Conservation (phyloP, 1,140 invertebrate genomes). For the Papilio glaucus region DNA sequence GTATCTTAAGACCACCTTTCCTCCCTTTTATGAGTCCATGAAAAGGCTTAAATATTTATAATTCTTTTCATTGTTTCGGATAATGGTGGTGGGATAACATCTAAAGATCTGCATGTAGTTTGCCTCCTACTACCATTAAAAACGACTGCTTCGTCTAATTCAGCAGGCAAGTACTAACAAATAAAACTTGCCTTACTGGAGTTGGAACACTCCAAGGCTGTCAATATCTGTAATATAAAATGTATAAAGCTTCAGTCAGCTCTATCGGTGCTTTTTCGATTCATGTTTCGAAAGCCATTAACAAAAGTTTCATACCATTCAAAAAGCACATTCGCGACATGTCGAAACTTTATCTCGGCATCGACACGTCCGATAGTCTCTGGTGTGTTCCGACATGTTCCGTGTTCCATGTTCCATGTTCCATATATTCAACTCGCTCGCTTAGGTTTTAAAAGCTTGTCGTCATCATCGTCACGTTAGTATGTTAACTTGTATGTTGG, state of each 20-base stretch:
- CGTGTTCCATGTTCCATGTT: not conserved
- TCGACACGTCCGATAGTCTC: constrained; percentile 6
- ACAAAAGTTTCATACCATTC: constrained; percentile 1
- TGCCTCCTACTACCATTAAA: no score
- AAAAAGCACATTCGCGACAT: constrained; percentile 17
- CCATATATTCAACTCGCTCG: not conserved
- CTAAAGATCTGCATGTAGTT: no score
- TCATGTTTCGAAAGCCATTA: constrained; percentile 8
- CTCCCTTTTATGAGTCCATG: no score
- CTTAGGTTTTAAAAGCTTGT: constrained; percentile 13
- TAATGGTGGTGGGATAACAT: no score
- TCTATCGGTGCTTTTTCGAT: not conserved
- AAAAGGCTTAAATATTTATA: no score
- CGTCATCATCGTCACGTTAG: not conserved
- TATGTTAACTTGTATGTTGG: not conserved
- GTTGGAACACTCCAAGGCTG: not conserved
- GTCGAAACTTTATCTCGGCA: constrained; percentile 11
- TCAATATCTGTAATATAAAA: not conserved
- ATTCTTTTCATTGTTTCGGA: no score
- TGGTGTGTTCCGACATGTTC: not conserved
- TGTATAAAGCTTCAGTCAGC: not conserved
- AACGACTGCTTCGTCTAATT: no score
- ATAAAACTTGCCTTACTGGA: not conserved
- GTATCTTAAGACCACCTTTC: no score
- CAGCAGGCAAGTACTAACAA: no score